Conservation (phyloP, 2,113 vertebrate genomes). For the Pseudopodoces humilis region DNA sequence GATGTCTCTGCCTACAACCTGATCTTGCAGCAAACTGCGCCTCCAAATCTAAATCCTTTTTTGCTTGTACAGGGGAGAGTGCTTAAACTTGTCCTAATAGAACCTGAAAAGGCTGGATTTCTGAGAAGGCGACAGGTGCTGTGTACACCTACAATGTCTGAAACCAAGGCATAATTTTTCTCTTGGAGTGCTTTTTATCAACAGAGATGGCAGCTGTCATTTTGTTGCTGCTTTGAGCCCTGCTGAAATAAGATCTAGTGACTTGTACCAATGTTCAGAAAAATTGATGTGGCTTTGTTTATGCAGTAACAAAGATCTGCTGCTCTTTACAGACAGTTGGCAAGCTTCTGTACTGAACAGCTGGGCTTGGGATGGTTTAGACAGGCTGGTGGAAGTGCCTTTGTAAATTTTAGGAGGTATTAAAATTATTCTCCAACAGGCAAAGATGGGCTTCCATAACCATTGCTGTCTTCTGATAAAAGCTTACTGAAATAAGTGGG, state of each 20-base stretch:
- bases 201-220: neutral
- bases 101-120: neutral
- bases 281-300: conserved; percentile 5
- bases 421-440: neutral
- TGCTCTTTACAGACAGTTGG: neutral
- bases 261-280: neutral
- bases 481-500: neutral
- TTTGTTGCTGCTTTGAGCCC: neutral
- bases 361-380: neutral
- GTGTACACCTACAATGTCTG: neutral
- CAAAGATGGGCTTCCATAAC: neutral
- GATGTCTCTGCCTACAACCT: neutral
- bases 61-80: neutral
- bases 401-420: neutral
- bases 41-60: neutral
- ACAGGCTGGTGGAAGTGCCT: neutral
- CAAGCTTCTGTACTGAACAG: neutral
- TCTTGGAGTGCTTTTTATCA: neutral
- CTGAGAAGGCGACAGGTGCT: neutral
- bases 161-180: neutral
- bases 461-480: neutral
- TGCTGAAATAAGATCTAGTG: neutral
- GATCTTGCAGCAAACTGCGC: neutral
- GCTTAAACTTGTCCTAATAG: neutral
- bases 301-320: neutral